Evolutionary conservation across 2,113 vertebrate genomes (phyloP).

Genomic region (Leptobrachium leishanense): DNA sequence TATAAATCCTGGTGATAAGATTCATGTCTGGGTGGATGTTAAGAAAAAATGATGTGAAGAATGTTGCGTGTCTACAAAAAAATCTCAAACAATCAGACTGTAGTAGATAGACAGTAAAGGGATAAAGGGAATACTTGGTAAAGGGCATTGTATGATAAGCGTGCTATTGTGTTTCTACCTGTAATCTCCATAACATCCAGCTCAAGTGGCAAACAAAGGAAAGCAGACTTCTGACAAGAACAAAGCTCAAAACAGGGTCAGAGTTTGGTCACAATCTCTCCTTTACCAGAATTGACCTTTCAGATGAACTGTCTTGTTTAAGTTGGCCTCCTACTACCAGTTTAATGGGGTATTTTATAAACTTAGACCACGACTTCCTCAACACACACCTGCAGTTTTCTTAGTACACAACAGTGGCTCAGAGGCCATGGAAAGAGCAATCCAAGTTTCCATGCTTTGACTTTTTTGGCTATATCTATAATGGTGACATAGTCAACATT

Average conservation of each 20-base stretch:
- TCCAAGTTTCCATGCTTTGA: no score
- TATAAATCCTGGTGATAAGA: constrained; percentile 31
- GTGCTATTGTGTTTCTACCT: constrained; percentile 78
- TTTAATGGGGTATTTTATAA: background rate
- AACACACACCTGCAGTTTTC: no score
- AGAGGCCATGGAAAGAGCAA: no score
- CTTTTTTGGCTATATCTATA: no score
- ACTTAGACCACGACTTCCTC: no score
- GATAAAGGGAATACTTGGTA: constrained; percentile 49
- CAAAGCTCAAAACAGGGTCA: constrained; percentile 68
- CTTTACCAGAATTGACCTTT: constrained; percentile 21
- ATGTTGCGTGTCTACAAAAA: background rate
- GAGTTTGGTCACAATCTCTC: constrained; percentile 61
- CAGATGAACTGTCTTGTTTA: constrained; percentile 5
- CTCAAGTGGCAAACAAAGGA: constrained; percentile 70
- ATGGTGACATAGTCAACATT: no score
- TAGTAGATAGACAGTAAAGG: constrained; percentile 57
- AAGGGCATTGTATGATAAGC: constrained; percentile 85
- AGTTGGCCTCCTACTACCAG: background rate
- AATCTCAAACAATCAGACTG: constrained; percentile 38
- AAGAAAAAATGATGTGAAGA: background rate
- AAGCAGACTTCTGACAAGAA: constrained; percentile 70
- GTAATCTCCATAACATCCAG: constrained; percentile 82
- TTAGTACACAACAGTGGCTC: no score
- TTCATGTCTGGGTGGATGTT: constrained; percentile 6